Evolutionary conservation across 2,797 vertebrate species (phyloP).

Genomic region (Carapus acus): DNA sequence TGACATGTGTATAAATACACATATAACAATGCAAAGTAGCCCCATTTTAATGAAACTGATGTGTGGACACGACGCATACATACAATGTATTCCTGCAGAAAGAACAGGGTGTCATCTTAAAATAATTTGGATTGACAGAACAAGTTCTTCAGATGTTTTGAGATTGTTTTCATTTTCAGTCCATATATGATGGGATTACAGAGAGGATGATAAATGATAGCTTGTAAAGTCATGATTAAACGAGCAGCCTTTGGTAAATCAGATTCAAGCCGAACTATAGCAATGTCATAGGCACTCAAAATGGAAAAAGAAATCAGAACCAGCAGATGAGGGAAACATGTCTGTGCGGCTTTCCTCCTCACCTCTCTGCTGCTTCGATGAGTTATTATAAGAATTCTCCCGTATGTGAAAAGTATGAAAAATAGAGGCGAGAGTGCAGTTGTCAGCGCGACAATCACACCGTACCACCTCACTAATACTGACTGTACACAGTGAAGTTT

Average conservation of each 20-base stretch:
- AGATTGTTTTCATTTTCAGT: constrained; percentile 38
- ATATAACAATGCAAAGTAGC: too few relatives aligned
- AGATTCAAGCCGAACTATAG: constrained; percentile 4
- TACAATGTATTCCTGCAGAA: too few relatives aligned
- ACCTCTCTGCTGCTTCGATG: neutral
- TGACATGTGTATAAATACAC: too few relatives aligned
- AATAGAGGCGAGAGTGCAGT: neutral
- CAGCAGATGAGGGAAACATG: constrained; percentile 2
- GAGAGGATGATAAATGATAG: constrained; percentile 21
- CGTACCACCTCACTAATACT: neutral
- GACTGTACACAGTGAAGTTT: constrained; percentile 3
- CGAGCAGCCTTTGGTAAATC: constrained; percentile 21
- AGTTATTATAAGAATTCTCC: neutral
- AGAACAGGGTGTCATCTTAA: constrained; percentile 16
- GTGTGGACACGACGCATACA: too few relatives aligned
- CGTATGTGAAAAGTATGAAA: neutral
- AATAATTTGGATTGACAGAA: neutral
- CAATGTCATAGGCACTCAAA: constrained; percentile 22
- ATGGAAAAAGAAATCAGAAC: constrained; percentile 22
- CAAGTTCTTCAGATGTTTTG: constrained; percentile 15
- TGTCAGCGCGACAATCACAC: neutral
- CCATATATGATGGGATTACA: constrained; percentile 44
- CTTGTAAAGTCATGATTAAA: constrained; percentile 38
- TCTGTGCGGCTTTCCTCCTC: constrained; percentile 1
- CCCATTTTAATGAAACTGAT: too few relatives aligned